A percentile compares a stretch with the other conserved stretches of the same genome.
phyloP scores from a whole-genome alignment of 2,888 invertebrate genomes.

The Megamerina dolium region DNA sequence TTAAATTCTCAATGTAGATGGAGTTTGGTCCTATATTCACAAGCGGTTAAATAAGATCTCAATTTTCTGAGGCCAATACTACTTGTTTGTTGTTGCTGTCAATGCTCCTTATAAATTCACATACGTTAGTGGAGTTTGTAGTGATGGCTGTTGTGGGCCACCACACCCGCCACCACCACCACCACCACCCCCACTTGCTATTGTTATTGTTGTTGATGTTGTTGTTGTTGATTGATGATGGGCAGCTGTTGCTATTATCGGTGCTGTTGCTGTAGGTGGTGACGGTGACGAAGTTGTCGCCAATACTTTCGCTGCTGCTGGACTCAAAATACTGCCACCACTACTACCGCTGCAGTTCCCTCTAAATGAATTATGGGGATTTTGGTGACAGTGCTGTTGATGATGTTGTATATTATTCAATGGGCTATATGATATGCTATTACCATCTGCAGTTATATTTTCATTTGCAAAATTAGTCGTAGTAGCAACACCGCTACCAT shows the following conservation, averaged over 20 bases:
- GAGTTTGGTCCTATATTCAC: too few species aligned
- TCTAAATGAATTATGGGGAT: constrained; percentile 35
- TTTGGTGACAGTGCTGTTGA: constrained; percentile 45
- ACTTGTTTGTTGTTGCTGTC: too few species aligned
- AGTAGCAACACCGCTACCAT: too few species aligned
- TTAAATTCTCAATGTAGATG: too few species aligned
- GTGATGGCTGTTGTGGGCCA: constrained; percentile 52
- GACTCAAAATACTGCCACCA: not conserved
- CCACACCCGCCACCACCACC: constrained; percentile 20
- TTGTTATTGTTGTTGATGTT: constrained; percentile 13
- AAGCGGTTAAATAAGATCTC: too few species aligned
- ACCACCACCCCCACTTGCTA: constrained; percentile 3
- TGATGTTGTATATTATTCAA: too few species aligned
- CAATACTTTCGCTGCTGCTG: not conserved
- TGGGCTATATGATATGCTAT: too few species aligned
- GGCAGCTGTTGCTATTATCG: not conserved
- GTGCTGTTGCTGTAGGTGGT: not conserved
- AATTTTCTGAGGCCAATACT: too few species aligned
- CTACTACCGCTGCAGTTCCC: not conserved
- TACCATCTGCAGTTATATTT: too few species aligned
- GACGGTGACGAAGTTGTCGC: not conserved
- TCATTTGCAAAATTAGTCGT: too few species aligned
- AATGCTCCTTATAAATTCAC: constrained; percentile 68
- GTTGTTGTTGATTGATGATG: constrained; percentile 1
- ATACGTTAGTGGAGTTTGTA: constrained; percentile 88